These are phyloP conservation scores for Pocota personata DNA, from an alignment of 2,888 invertebrate species.

Conservation along the genomic window DNA sequence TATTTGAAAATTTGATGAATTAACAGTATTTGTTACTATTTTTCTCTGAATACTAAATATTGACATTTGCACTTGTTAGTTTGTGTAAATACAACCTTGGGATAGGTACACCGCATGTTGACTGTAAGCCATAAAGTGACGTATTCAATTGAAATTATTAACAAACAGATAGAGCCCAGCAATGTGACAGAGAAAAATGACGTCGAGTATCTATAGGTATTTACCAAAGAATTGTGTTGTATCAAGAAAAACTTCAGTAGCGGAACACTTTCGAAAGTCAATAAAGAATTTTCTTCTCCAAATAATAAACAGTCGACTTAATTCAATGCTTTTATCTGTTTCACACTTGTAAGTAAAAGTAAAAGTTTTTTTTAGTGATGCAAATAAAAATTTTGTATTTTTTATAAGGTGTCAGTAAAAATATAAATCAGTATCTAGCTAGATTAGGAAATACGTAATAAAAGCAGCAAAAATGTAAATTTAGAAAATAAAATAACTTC, in stretches of 20 bases:
- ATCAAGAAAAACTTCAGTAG: not conserved
- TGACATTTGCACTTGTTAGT: not conserved
- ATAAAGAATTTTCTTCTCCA: not conserved
- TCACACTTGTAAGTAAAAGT: not conserved
- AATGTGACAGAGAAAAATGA: not conserved
- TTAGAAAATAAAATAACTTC: no score
- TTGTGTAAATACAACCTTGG: not conserved
- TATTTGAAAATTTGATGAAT: not conserved
- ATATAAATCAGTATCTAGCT: no score
- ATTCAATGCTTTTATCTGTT: not conserved
- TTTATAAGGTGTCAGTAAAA: no score
- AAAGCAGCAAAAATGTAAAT: no score
- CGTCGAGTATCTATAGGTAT: not conserved
- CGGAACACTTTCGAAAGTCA: constrained; percentile 1
- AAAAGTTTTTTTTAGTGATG: not conserved
- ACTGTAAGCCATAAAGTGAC: not conserved
- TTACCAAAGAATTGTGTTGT: no score
- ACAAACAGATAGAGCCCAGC: not conserved
- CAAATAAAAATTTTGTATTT: no score
- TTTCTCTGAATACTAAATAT: not conserved
- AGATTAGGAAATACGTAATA: no score
- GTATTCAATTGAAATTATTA: not conserved
- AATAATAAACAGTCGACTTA: not conserved
- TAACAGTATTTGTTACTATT: not conserved
- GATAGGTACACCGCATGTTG: not conserved